A percentile compares a stretch with the other conserved stretches of the same genome.
Conservation (phyloP, 2,797 vertebrate species). For the Trachops cirrhosus region DNA sequence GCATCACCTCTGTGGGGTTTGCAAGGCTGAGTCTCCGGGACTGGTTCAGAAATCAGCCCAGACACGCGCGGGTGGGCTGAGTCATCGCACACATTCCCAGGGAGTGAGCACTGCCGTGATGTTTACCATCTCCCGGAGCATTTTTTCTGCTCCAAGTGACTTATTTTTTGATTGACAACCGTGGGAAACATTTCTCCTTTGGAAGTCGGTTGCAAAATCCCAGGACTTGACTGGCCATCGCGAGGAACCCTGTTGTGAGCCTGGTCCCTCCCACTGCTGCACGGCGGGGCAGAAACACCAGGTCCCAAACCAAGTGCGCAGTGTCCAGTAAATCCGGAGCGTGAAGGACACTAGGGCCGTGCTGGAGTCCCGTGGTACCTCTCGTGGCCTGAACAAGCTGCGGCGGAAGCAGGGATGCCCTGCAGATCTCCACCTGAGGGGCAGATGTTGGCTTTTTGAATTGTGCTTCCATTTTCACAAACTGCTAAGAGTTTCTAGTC, state of each 20-base stretch:
- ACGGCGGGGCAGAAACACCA: fast-evolving
- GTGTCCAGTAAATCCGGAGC: background rate
- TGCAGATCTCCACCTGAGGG: background rate
- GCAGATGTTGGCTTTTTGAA: background rate
- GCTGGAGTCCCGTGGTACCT: fast-evolving
- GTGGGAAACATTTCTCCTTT: background rate
- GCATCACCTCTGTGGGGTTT: background rate
- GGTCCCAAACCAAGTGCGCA: background rate
- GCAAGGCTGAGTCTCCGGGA: background rate
- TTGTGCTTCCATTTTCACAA: background rate
- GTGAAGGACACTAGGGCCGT: fast-evolving
- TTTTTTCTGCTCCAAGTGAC: background rate
- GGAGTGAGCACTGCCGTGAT: background rate
- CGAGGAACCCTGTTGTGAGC: background rate
- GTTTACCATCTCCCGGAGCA: background rate
- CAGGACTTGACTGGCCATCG: background rate
- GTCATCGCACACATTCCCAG: background rate
- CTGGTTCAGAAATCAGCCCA: background rate
- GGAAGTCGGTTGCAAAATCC: background rate
- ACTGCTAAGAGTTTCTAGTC: background rate
- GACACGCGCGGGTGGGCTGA: background rate
- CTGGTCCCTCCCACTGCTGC: too few species aligned
- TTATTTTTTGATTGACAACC: background rate
- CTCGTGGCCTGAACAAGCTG: background rate
- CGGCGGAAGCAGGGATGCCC: background rate